Conservation (phyloP, 1,140 invertebrate species). For the Lineus longissimus region DNA sequence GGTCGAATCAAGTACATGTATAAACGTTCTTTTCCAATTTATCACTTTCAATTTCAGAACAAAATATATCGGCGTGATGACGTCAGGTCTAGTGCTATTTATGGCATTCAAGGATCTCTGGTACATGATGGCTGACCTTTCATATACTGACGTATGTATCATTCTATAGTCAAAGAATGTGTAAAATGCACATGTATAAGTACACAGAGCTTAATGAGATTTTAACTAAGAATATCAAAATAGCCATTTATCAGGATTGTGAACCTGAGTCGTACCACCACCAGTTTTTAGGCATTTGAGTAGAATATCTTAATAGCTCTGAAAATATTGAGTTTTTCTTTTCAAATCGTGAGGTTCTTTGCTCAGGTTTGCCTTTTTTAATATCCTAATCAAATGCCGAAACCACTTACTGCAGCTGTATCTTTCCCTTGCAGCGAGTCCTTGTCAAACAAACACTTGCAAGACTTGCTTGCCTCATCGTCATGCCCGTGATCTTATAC, state of each 20-base stretch:
- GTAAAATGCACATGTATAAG: no score
- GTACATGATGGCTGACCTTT: slow-evolving; percentile 55
- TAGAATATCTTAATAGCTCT: slow-evolving; percentile 1
- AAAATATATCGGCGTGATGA: slow-evolving; percentile 87
- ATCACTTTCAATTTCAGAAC: slow-evolving; percentile 63
- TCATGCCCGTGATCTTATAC: slow-evolving; percentile 70
- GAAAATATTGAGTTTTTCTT: no score
- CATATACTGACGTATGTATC: slow-evolving; percentile 44
- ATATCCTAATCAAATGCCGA: no score
- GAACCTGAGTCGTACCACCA: no score
- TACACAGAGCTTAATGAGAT: no score
- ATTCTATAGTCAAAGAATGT: no score
- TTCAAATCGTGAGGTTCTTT: no score
- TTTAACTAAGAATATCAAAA: no score
- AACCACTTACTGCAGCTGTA: neutral
- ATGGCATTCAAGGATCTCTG: slow-evolving; percentile 77
- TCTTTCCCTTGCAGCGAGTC: slow-evolving; percentile 39
- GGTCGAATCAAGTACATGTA: no score
- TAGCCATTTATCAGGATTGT: no score
- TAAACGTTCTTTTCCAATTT: no score
- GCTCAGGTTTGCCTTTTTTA: neutral
- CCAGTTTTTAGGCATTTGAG: no score
- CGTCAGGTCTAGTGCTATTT: slow-evolving; percentile 68
- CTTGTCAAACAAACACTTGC: slow-evolving; percentile 61
- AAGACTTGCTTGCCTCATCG: slow-evolving; percentile 59